A percentile compares a stretch with the other conserved stretches of the same genome.
These are phyloP conservation scores for Armadillidium nasatum DNA, from an alignment of 1,140 invertebrate species.

Conservation along the genomic window DNA sequence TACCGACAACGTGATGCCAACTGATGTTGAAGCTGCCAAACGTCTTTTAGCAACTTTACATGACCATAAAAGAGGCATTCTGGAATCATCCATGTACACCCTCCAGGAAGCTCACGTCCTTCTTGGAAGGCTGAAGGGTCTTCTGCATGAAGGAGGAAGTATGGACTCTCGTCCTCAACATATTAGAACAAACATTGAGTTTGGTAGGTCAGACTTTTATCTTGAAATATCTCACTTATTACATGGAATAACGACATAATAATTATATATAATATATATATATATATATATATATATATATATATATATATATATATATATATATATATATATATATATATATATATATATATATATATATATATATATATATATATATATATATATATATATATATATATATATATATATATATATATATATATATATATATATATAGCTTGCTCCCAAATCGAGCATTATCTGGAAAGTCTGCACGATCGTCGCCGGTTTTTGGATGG, in stretches of 20 bases:
- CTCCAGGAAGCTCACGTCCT: constrained; percentile 72
- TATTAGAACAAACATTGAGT: constrained; percentile 60
- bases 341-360: constrained; percentile 4
- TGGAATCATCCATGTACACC: constrained; percentile 70
- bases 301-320: too few species aligned
- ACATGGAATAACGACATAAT: too few species aligned
- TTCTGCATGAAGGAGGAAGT: constrained; percentile 62
- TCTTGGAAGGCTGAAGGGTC: constrained; percentile 63
- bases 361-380: background rate
- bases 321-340: background rate
- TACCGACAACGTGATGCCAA: constrained; percentile 59
- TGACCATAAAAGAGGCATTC: constrained; percentile 59
- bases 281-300: too few species aligned
- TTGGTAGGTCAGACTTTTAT: constrained; percentile 51
- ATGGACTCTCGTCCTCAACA: constrained; percentile 68
- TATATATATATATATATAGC: constrained; percentile 41
- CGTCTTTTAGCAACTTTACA: constrained; percentile 37
- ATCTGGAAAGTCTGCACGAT: constrained; percentile 72
- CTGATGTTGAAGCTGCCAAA: constrained; percentile 61
- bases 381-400: constrained; percentile 2
- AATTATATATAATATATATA: too few species aligned
- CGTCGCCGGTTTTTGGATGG: constrained; percentile 66
- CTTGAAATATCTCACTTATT: too few species aligned
- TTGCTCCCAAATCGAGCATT: constrained; percentile 65
- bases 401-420: background rate